Evolutionary conservation across 2,888 invertebrate genomes (phyloP).

Genomic region (Hydraecia micacea): DNA sequence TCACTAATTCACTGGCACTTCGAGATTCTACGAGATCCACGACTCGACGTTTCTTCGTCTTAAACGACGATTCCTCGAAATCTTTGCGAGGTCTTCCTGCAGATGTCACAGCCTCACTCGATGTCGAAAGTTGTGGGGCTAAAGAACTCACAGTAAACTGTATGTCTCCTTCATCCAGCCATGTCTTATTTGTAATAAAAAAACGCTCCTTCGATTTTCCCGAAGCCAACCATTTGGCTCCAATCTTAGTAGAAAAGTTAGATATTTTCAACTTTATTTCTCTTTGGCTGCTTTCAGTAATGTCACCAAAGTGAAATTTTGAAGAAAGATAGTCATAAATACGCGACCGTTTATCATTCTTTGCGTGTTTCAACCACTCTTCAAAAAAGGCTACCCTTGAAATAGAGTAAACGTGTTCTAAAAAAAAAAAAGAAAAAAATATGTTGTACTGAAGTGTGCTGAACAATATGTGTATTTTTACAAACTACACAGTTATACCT

Average conservation of each 20-base stretch:
- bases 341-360: background rate
- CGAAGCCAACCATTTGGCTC: too few relatives aligned
- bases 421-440: constrained; percentile 9
- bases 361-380: constrained; percentile 1
- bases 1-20: too few relatives aligned
- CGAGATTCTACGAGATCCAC: constrained; percentile 4
- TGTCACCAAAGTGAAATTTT: constrained; percentile 11
- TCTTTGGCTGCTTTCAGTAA: background rate
- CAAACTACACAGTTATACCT: constrained; percentile 9
- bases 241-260: too few relatives aligned
- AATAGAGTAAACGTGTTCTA: constrained; percentile 16
- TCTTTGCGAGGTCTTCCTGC: constrained; percentile 20
- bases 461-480: constrained; percentile 6
- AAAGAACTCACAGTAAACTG: too few relatives aligned
- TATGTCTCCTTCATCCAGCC: too few relatives aligned
- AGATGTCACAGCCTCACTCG: constrained; percentile 7
- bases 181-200: too few relatives aligned
- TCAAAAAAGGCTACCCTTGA: constrained; percentile 6
- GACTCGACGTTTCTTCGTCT: constrained; percentile 27
- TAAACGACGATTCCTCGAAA: constrained; percentile 27
- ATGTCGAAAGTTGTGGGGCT: background rate
- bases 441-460: background rate
- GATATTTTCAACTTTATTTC: constrained; percentile 7
- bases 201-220: too few relatives aligned
- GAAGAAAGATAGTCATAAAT: background rate